These are phyloP conservation scores for Meiosimyza platycephala DNA, from an alignment of 2,888 invertebrate genomes.

Conservation along the genomic window DNA sequence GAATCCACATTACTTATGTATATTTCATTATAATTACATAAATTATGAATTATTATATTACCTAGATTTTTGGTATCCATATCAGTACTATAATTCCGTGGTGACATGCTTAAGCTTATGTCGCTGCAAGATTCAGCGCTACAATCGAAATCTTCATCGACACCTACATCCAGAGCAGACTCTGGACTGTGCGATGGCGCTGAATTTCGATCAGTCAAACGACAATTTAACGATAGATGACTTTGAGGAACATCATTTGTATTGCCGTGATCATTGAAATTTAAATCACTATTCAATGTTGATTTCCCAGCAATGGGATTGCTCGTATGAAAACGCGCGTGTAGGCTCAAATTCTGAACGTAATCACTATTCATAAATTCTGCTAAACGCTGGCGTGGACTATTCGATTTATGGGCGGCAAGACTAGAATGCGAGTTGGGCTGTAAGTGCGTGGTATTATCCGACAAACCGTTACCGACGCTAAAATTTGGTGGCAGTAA, in stretches of 20 bases:
- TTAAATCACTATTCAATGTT: slow-evolving; percentile 36
- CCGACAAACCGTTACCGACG: slow-evolving; percentile 15
- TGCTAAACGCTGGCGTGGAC: slow-evolving; percentile 50
- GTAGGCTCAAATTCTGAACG: slow-evolving; percentile 56
- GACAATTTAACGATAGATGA: slow-evolving; percentile 42
- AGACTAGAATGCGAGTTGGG: slow-evolving; percentile 35
- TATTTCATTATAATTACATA: no score
- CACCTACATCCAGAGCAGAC: slow-evolving; percentile 55
- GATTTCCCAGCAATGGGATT: slow-evolving; percentile 4
- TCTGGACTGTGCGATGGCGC: slow-evolving; percentile 47
- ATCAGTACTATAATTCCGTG: slow-evolving; percentile 58
- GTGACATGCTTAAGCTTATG: slow-evolving; percentile 66
- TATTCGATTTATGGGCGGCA: slow-evolving; percentile 50
- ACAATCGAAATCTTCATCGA: slow-evolving; percentile 65
- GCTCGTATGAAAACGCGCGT: slow-evolving; percentile 49
- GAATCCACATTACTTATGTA: no score
- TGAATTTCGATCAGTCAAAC: slow-evolving; percentile 37
- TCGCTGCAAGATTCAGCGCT: slow-evolving; percentile 67
- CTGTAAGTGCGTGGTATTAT: not conserved
- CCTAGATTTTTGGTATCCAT: slow-evolving; percentile 63
- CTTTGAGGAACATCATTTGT: slow-evolving; percentile 40
- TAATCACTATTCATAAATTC: slow-evolving; percentile 58
- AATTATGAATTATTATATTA: slow-evolving; percentile 41
- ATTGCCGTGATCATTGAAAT: slow-evolving; percentile 37
- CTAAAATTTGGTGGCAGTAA: slow-evolving; percentile 44